phyloP scores from a whole-genome alignment of 2,888 invertebrate genomes.

The Prosapia bicincta region DNA sequence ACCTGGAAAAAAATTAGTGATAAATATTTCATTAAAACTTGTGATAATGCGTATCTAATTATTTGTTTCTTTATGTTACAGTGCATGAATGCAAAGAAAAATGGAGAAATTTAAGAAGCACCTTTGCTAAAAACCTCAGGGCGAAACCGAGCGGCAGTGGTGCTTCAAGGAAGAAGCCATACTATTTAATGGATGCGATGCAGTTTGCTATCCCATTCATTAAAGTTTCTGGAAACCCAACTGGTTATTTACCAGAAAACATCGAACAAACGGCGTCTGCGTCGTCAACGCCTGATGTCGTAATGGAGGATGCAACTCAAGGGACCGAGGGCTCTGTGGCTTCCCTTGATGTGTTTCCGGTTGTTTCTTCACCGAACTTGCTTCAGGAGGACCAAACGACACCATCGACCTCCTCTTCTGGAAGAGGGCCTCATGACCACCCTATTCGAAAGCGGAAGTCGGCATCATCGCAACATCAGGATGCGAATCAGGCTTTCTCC shows the following conservation, averaged over 20 bases:
- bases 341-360: no score
- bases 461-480: conserved; percentile 29
- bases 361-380: background rate
- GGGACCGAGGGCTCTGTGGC: no score
- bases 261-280: no score
- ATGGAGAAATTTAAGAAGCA: conserved; percentile 32
- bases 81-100: conserved; percentile 34
- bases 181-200: conserved; percentile 28
- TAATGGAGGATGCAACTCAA: no score
- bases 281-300: background rate
- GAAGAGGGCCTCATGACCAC: conserved; percentile 4
- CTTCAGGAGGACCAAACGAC: background rate
- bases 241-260: conserved; percentile 21
- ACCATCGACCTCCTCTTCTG: no score
- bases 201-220: no score
- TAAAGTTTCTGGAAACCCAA: conserved; percentile 14
- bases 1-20: background rate
- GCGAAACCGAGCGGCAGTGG: conserved; percentile 25
- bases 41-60: no score
- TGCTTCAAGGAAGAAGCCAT: conserved; percentile 20
- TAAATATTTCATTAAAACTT: no score
- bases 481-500: no score
- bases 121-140: conserved; percentile 31
- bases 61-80: conserved; percentile 25
- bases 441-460: conserved; percentile 12